Base-by-base conservation (phyloP, 2,797 vertebrate genomes). In the Calcarius lapponicus region DNA sequence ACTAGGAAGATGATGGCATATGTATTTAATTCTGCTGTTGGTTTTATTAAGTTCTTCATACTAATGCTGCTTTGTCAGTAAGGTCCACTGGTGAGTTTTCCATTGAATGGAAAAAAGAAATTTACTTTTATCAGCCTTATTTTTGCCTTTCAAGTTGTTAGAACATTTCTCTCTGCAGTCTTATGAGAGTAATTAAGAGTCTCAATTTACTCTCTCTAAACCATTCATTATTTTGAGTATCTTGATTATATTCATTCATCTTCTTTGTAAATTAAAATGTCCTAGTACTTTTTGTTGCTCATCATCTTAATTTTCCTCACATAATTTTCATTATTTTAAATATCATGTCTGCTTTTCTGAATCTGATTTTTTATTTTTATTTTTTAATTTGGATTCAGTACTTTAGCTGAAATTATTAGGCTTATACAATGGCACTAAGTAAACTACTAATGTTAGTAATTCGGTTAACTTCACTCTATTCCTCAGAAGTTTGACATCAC, bases 221-320 rank as follows among this genome's bases (percentile, higher is more conserved):
- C 14, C 36, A 34, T 87, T 92, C n/a, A 62, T 89, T 92, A 66
- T 82, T 81, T 91, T 82, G 3, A 89, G 18, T 76, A 66, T 72
- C 74, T 79, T 86, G 38, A 86, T 86, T 86, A 65, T 45, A 24
- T 85, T 92, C 13, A 60, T 95, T 92, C 36, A 50, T 88, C 74
- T 60, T 86, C 64, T 73, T 5, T 64, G 14, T 85, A 80, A 87
- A 89, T 75, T 62, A 80, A 92, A 85, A 85, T 62, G 20, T 43
- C 28, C 26, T 69, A 17, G 5, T n/a, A 43, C 38, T 81, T 91
- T 69, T 54, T 79, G 29, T 69, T 85, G 20, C 6, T 85, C 28
- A 6, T 70, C 29, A 8, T 70, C 64, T 80, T 82, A 42, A 58
- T 86, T 96, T 90, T 67, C 17, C 13, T 72, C 2, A 1, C 19